phyloP scores from a whole-genome alignment of 2,888 invertebrate species.

The Machimus atricapillus region DNA sequence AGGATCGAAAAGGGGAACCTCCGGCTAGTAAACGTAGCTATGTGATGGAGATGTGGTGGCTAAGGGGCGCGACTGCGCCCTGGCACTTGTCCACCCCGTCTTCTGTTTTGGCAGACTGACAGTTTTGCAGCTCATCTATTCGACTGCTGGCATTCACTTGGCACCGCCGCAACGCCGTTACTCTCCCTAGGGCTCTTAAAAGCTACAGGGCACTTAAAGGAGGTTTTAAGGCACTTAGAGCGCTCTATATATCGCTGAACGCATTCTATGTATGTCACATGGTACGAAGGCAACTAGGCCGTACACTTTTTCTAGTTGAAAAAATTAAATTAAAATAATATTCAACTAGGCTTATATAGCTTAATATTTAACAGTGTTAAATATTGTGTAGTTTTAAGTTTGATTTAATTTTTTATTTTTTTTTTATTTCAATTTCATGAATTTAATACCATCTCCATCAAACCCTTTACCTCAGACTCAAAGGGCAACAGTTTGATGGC shows the following conservation, averaged over 20 bases:
- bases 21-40: background rate
- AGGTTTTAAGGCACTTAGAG: background rate
- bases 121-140: conserved; percentile 45
- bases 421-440: too few relatives aligned
- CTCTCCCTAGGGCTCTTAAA: background rate
- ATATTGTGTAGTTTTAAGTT: background rate
- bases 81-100: background rate
- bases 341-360: too few relatives aligned
- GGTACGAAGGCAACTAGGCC: background rate
- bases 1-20: background rate
- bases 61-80: conserved; percentile 15
- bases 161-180: background rate
- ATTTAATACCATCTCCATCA: background rate
- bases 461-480: background rate
- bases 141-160: conserved; percentile 39
- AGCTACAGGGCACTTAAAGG: background rate
- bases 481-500: background rate
- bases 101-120: background rate
- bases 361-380: background rate
- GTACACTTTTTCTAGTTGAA: background rate
- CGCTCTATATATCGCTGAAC: background rate
- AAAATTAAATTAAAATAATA: background rate
- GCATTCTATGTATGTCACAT: background rate
- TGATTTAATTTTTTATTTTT: background rate
- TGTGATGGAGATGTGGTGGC: background rate